A percentile compares a stretch with the other conserved stretches of the same genome.
These are phyloP conservation scores for Epinephelus lanceolatus DNA, from an alignment of 2,113 vertebrate genomes.

Conservation along the genomic window DNA sequence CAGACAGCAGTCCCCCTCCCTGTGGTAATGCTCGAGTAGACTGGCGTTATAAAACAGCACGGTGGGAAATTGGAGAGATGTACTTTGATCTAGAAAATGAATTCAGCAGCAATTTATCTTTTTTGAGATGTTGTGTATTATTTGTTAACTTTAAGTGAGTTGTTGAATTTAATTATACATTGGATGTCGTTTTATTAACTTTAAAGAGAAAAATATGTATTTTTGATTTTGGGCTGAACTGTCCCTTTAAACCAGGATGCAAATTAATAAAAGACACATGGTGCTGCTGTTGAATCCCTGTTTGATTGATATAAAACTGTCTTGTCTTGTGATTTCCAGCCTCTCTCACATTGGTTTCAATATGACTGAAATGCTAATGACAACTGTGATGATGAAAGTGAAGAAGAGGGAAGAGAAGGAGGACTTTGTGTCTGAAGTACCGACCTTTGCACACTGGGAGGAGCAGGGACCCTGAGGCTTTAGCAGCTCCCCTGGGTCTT, in stretches of 20 bases:
- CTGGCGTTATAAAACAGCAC: no score
- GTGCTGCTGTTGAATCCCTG: not conserved
- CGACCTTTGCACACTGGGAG: slow-evolving; percentile 82
- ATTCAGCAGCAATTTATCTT: no score
- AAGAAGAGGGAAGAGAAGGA: rapidly evolving
- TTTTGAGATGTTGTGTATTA: no score
- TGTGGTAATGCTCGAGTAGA: no score
- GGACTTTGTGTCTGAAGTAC: not conserved
- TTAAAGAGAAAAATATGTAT: no score
- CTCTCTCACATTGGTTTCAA: not conserved
- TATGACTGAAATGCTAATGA: not conserved
- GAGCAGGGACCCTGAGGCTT: slow-evolving; percentile 83
- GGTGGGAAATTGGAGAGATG: no score
- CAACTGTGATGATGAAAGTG: not conserved
- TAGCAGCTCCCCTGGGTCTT: slow-evolving; percentile 72
- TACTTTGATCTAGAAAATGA: no score
- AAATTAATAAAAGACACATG: not conserved
- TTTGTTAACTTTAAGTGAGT: no score
- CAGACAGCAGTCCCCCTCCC: no score
- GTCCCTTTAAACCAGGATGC: not conserved
- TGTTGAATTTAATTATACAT: no score
- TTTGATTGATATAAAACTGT: not conserved
- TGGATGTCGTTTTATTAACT: no score
- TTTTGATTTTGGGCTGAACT: no score
- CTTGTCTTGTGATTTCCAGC: not conserved